Conservation (phyloP, 2,113 vertebrate species). For the Paradisaea rubra region DNA sequence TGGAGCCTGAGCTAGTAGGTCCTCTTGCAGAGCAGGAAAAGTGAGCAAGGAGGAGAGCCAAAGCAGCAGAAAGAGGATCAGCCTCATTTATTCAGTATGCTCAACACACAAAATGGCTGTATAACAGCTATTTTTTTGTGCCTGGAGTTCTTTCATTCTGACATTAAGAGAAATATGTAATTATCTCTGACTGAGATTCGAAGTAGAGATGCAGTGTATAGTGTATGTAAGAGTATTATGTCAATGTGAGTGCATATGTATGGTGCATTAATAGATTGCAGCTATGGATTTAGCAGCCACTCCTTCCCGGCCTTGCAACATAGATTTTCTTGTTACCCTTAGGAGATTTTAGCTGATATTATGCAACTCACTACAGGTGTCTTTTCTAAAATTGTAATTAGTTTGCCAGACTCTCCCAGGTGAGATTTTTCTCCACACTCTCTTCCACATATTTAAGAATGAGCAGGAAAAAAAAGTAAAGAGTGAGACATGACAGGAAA, state of each 20-base stretch:
- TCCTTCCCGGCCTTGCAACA: neutral
- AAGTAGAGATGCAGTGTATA: neutral
- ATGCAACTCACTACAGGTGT: neutral
- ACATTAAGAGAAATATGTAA: neutral
- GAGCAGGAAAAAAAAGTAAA: neutral
- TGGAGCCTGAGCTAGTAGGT: neutral
- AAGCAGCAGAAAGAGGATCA: neutral
- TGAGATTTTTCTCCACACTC: neutral
- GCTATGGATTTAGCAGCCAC: constrained; percentile 1
- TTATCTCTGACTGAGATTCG: constrained; percentile 10
- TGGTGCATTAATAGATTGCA: neutral
- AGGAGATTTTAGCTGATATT: constrained; percentile 15
- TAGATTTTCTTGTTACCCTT: constrained; percentile 2
- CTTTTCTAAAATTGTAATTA: constrained; percentile 31
- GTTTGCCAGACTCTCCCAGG: neutral
- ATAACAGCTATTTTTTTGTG: neutral
- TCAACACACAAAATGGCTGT: constrained; percentile 13
- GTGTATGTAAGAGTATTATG: neutral
- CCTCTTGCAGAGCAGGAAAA: neutral
- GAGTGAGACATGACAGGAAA: neutral
- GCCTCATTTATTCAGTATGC: neutral
- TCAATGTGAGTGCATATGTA: neutral
- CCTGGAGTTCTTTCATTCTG: neutral
- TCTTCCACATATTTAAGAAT: neutral
- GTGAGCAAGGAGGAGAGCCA: neutral